Conservation (phyloP, 2,888 invertebrate genomes). For the Leucophora obtusa region DNA sequence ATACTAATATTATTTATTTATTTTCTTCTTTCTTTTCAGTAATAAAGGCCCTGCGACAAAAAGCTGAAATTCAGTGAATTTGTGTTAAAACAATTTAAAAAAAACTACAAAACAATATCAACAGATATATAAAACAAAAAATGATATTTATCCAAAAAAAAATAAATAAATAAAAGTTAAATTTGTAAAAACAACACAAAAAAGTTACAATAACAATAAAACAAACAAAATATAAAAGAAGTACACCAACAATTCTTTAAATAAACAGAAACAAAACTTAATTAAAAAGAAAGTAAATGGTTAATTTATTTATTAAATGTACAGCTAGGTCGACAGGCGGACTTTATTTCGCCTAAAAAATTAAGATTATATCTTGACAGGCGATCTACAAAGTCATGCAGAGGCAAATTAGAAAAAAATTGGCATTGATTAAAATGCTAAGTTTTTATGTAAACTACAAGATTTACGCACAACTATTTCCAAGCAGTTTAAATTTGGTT, state of each 20-base stretch:
- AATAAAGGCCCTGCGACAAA: conserved; percentile 77
- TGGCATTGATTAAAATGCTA: too few species aligned
- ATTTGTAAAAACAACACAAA: conserved; percentile 59
- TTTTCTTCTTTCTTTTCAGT: conserved; percentile 65
- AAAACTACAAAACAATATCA: conserved; percentile 63
- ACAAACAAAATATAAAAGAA: conserved; percentile 43
- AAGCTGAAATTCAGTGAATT: conserved; percentile 78
- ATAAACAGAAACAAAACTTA: conserved; percentile 56
- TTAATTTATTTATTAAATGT: conserved; percentile 17
- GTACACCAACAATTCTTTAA: conserved; percentile 60
- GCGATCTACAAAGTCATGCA: too few species aligned
- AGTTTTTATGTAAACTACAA: too few species aligned
- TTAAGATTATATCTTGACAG: too few species aligned
- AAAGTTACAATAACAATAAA: conserved; percentile 61
- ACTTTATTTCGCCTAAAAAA: too few species aligned
- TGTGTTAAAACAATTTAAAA: conserved; percentile 73
- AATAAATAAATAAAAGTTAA: conserved; percentile 48
- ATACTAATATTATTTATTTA: conserved; percentile 18
- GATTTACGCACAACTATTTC: too few species aligned
- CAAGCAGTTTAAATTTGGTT: too few species aligned
- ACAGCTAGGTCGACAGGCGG: too few species aligned
- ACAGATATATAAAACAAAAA: conserved; percentile 62
- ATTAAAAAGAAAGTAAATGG: conserved; percentile 28
- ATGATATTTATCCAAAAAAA: conserved; percentile 68
- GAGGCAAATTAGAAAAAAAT: too few species aligned